Percentiles rank a stretch among this genome's conserved stretches.
Conservation (phyloP, 1,140 invertebrate genomes). For the Procambarus clarkii region DNA sequence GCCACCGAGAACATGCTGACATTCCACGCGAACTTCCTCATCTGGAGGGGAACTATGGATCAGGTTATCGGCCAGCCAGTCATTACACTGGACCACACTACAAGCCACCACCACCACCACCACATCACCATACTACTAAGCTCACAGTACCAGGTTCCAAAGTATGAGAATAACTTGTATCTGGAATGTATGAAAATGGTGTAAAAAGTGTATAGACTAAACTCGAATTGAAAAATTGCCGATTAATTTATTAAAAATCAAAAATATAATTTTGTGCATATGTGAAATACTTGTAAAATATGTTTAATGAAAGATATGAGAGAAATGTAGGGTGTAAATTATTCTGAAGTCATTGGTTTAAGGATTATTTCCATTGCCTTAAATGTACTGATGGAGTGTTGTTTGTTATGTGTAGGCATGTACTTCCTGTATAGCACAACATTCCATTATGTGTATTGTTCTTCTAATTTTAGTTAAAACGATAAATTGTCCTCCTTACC, state of each 20-base stretch:
- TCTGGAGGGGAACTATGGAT: conserved; percentile 29
- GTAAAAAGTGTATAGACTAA: conserved; percentile 25
- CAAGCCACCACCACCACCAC: conserved; percentile 47
- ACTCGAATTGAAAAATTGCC: conserved; percentile 13
- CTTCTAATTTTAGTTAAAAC: not conserved
- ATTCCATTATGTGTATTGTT: conserved; percentile 38
- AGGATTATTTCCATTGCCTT: not conserved
- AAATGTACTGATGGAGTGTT: conserved; percentile 24
- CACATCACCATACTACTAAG: conserved; percentile 38
- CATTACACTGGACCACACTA: conserved; percentile 51
- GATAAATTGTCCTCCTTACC: conserved; percentile 20
- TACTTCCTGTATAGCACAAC: conserved; percentile 28
- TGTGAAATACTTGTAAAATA: conserved; percentile 24
- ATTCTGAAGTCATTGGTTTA: conserved; percentile 20
- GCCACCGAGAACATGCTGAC: conserved; percentile 25
- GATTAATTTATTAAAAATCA: conserved; percentile 60
- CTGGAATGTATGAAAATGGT: conserved; percentile 13
- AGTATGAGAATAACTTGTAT: conserved; percentile 46
- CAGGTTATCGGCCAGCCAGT: conserved; percentile 42
- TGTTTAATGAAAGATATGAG: conserved; percentile 1
- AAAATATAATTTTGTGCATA: conserved; percentile 43
- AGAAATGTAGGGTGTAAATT: conserved; percentile 14
- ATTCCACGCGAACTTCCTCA: conserved; percentile 35
- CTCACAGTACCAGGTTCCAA: conserved; percentile 70
- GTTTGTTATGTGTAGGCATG: not conserved